A percentile compares a stretch with the other conserved stretches of the same genome.
phyloP scores from a whole-genome alignment of 2,888 invertebrate species.

The Drosophila mimica region DNA sequence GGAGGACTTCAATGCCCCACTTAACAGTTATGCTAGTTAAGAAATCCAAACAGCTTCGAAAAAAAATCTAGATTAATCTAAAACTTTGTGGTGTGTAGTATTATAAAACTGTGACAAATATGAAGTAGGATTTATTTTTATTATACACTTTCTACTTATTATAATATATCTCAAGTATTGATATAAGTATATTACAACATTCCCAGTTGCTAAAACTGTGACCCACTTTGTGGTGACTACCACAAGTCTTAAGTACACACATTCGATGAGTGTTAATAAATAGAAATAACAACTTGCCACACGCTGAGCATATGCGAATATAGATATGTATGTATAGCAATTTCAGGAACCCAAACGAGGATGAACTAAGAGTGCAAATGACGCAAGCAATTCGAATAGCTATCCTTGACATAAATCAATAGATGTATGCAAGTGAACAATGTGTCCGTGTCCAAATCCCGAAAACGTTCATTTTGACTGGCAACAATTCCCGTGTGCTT shows the following conservation, averaged over 20 bases:
- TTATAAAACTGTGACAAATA: background rate
- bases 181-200: background rate
- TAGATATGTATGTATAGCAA: conserved; percentile 29
- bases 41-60: background rate
- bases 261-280: conserved; percentile 31
- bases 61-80: background rate
- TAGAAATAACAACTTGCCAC: conserved; percentile 42
- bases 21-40: background rate
- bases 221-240: conserved; percentile 21
- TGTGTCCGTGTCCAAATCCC: conserved; percentile 53
- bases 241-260: conserved; percentile 16
- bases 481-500: conserved; percentile 53
- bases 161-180: background rate
- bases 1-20: background rate
- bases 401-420: conserved; percentile 60
- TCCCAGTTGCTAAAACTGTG: conserved; percentile 12
- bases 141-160: background rate
- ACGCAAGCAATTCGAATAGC: conserved; percentile 62
- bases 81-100: too few species aligned
- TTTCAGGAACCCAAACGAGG: conserved; percentile 39
- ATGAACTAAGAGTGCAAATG: conserved; percentile 67
- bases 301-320: conserved; percentile 22
- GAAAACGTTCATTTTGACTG: conserved; percentile 41
- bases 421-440: conserved; percentile 19
- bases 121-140: background rate